A percentile compares a stretch with the other conserved stretches of the same genome.
phyloP scores from a whole-genome alignment of 2,888 invertebrate genomes.

The Agrotis ipsilon region DNA sequence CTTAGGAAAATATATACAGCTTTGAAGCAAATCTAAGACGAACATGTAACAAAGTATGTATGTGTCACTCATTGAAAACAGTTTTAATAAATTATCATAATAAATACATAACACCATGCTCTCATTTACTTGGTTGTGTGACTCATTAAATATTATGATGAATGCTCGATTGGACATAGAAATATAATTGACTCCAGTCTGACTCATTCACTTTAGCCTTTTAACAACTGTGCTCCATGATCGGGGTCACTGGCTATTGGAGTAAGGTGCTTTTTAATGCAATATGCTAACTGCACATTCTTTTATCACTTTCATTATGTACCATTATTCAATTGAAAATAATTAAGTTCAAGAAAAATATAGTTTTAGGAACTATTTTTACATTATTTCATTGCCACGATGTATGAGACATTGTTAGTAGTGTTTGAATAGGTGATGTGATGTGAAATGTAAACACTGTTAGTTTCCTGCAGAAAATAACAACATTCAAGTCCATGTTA shows the following conservation, averaged over 20 bases:
- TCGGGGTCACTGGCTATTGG: conserved; percentile 36
- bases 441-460: not conserved
- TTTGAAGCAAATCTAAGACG: not conserved
- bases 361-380: not conserved
- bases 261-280: conserved; percentile 32
- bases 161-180: conserved; percentile 18
- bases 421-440: not conserved
- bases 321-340: not conserved
- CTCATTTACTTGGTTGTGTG: conserved; percentile 16
- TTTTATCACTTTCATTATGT: conserved; percentile 3
- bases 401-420: not conserved
- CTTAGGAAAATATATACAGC: not conserved
- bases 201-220: conserved; percentile 2
- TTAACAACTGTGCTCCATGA: conserved; percentile 30
- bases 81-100: conserved; percentile 7
- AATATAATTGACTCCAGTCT: conserved; percentile 18
- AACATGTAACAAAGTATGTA: conserved; percentile 2
- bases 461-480: conserved; percentile 6
- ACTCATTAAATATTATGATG: conserved; percentile 37
- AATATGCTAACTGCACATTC: conserved; percentile 22
- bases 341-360: not conserved
- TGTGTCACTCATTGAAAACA: conserved; percentile 22
- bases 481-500: not conserved
- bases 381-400: no score
- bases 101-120: conserved; percentile 16